These are phyloP conservation scores for Parapsyche elsis DNA, from an alignment of 1,140 invertebrate genomes.

Conservation along the genomic window DNA sequence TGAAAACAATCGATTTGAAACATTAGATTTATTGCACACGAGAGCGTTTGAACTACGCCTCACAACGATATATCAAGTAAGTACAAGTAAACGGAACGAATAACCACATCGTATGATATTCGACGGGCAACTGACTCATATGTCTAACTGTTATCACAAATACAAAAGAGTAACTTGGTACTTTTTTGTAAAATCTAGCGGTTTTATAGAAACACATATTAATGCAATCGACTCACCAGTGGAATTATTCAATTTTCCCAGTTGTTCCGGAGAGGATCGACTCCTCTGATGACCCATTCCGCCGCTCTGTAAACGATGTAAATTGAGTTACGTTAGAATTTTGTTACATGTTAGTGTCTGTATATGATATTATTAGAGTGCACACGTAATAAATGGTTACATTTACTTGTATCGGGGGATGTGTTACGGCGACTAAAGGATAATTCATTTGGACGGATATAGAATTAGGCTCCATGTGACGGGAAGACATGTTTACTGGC, in stretches of 20 bases:
- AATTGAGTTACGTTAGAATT: not conserved
- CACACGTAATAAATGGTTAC: slow-evolving; percentile 54
- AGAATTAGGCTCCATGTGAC: slow-evolving; percentile 61
- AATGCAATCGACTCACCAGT: slow-evolving; percentile 56
- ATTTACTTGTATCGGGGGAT: slow-evolving; percentile 65
- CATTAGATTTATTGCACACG: not conserved
- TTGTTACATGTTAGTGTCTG: not conserved
- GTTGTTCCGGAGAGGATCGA: slow-evolving; percentile 52
- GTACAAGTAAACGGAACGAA: too few relatives aligned
- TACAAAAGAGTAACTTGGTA: too few relatives aligned
- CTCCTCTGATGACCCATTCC: slow-evolving; percentile 61
- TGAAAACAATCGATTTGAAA: slow-evolving; percentile 36
- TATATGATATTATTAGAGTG: not conserved
- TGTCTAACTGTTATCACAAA: too few relatives aligned
- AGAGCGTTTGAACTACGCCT: too few relatives aligned
- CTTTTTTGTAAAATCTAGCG: not conserved
- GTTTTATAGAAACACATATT: slow-evolving; percentile 27
- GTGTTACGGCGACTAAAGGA: slow-evolving; percentile 61
- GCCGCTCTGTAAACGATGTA: slow-evolving; percentile 22
- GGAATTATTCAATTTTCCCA: slow-evolving; percentile 49
- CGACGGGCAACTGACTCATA: too few relatives aligned
- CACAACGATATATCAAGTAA: too few relatives aligned
- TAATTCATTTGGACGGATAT: slow-evolving; percentile 61
- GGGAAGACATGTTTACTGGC: slow-evolving; percentile 69
- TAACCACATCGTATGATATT: too few relatives aligned